Base-by-base conservation (phyloP, 2,113 vertebrate genomes). In the Gadus macrocephalus region DNA sequence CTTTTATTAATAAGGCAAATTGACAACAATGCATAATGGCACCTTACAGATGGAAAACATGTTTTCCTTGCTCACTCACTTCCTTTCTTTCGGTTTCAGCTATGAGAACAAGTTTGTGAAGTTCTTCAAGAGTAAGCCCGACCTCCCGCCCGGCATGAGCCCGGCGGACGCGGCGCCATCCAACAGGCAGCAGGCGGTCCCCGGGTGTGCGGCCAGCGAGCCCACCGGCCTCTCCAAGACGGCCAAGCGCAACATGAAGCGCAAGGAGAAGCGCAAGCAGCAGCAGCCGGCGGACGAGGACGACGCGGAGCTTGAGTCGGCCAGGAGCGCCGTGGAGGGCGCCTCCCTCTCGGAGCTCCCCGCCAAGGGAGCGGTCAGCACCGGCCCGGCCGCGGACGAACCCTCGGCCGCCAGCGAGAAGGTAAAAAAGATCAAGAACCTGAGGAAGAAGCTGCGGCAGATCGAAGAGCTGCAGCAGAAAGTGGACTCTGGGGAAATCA, bases 61-160 rank as follows among this genome's bases (percentile, higher is more conserved):
- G 20, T 62, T 25, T 14, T 25, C n/a, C 19, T 27, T 62, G 31
- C 31, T 38, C 72, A 17, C 70, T 15, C 71, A 49, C 42, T 49
- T 14, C 9, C 8, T 9, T 1, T 9, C 42, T 49, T 19, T 80
- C 53, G 73, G 19, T 35, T 74, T 53, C 85, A 98, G 96, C 27
- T 98, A 98, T 72, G 96, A 98, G 89, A 98, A 98, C 85, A 98
- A 98, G 72, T 98, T 93, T 65, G 96, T 98, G 19, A 98, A 98
- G 88, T 98, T 98, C 80, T 98, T 98, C 84, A 95, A 95, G 85
- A 94, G 94, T 85, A 98, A 98, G 89, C 95, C 96, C 0, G 95
- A 96, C 58, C 90, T 98, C 53, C 96, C 96, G 0, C 96, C 96
- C 0, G 96, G 96, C 19, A 83, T 98, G 86, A 95, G 70, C 77